Conservation (phyloP, 2,113 vertebrate genomes). For the Epinephelus lanceolatus region DNA sequence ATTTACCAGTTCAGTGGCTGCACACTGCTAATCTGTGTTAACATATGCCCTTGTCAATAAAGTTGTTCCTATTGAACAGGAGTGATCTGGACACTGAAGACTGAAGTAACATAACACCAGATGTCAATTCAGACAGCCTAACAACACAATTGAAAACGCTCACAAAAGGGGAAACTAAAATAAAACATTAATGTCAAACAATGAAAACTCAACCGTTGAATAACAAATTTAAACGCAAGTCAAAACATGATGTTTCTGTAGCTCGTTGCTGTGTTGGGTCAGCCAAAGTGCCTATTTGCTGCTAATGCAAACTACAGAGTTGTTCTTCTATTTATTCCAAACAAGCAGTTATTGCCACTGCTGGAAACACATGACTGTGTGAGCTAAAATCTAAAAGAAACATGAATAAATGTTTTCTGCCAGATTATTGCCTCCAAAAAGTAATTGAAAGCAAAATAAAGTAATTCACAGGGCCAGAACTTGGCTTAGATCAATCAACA, state of each 20-base stretch:
- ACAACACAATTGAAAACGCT: background rate
- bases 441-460: conserved; percentile 60
- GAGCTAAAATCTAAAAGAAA: conserved; percentile 24
- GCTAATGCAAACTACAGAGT: conserved; percentile 9
- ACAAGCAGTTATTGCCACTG: conserved; percentile 34
- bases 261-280: conserved; percentile 40
- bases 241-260: conserved; percentile 7
- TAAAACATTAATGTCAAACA: conserved; percentile 14
- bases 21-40: conserved; percentile 54
- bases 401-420: conserved; percentile 24
- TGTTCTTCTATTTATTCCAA: conserved; percentile 33
- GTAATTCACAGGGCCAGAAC: conserved; percentile 30
- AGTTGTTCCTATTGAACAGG: conserved; percentile 25
- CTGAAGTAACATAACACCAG: background rate
- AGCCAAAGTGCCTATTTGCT: conserved; percentile 44
- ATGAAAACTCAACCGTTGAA: background rate
- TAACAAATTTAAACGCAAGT: background rate
- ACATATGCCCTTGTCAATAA: conserved; percentile 41
- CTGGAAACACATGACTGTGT: conserved; percentile 25
- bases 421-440: conserved; percentile 48
- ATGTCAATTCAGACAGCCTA: background rate
- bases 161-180: conserved; percentile 3
- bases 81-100: conserved; percentile 20
- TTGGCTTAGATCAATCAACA: conserved; percentile 35
- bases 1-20: conserved; percentile 54